These are phyloP conservation scores for Lepidocyrtoides sp. DNA, from an alignment of 2,888 invertebrate species.

Conservation along the genomic window DNA sequence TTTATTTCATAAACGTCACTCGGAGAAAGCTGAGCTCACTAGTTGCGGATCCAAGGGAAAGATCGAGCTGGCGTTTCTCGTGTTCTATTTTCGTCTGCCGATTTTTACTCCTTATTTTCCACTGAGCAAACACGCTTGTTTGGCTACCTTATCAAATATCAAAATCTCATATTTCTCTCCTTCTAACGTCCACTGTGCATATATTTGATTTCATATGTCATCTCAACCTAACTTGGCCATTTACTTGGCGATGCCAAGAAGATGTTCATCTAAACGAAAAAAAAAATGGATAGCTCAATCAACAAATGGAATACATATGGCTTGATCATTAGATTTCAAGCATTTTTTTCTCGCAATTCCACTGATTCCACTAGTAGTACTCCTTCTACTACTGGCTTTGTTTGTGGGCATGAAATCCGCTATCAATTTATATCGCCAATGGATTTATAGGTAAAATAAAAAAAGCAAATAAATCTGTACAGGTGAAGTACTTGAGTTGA, in stretches of 20 bases:
- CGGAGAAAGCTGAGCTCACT: background rate
- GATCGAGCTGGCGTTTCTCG: background rate
- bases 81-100: background rate
- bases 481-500: background rate
- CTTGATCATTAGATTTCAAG: background rate
- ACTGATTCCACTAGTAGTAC: background rate
- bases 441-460: no score
- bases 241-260: background rate
- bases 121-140: background rate
- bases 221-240: background rate
- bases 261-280: background rate
- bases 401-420: background rate
- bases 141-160: background rate
- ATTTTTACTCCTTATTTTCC: background rate
- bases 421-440: background rate
- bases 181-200: background rate
- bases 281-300: background rate
- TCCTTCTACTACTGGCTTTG: background rate
- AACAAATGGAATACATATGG: background rate
- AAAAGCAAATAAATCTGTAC: slow-evolving; percentile 3
- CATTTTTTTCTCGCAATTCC: background rate
- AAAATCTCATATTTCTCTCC: background rate
- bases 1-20: background rate
- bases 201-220: background rate
- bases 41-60: background rate